phyloP scores from a whole-genome alignment of 1,140 invertebrate species.

The Rhopalosiphum padi region DNA sequence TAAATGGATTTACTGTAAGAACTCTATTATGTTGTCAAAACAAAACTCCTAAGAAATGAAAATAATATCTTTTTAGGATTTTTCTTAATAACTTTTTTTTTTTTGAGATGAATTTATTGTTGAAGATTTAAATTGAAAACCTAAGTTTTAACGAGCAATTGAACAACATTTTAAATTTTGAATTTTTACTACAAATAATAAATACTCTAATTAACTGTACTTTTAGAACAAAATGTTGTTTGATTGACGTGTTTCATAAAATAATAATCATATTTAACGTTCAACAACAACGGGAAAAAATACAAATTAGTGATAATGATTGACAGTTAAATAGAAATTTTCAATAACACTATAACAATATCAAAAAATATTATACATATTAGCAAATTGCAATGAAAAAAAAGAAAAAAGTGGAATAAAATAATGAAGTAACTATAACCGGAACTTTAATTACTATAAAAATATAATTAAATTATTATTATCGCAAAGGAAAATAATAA shows the following conservation, averaged over 20 bases:
- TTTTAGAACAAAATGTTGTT: background rate
- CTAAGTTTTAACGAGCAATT: background rate
- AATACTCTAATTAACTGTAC: background rate
- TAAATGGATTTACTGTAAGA: conserved; percentile 12
- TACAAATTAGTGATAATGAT: background rate
- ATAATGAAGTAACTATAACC: background rate
- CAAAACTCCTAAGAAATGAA: conserved; percentile 4
- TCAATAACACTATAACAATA: no score
- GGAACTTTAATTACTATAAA: background rate
- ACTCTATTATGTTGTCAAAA: conserved; percentile 6
- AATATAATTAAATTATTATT: background rate
- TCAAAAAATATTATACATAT: background rate
- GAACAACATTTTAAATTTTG: background rate
- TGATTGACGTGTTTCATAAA: background rate
- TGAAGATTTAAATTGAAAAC: conserved; percentile 6
- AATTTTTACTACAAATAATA: background rate
- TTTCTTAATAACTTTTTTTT: background rate
- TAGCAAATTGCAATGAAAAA: background rate
- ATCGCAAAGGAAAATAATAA: background rate
- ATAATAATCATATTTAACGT: background rate
- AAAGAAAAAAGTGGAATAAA: background rate
- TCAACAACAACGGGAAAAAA: background rate
- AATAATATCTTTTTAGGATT: background rate
- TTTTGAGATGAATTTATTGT: background rate
- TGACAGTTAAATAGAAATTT: background rate